These are phyloP conservation scores for Apodemia duryi DNA, from an alignment of 2,888 invertebrate species.

Conservation along the genomic window DNA sequence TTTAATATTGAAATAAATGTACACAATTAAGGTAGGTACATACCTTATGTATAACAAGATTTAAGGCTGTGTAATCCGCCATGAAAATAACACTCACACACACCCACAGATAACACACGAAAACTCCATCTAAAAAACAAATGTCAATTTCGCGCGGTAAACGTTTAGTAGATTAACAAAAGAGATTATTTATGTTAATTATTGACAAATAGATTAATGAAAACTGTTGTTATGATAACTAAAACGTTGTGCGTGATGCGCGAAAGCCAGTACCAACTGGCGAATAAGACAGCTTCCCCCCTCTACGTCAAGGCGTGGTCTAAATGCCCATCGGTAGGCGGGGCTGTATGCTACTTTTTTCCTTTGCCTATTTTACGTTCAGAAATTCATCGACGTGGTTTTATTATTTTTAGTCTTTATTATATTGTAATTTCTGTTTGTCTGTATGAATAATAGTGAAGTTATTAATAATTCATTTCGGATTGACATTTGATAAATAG, in stretches of 20 bases:
- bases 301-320: slow-evolving; percentile 53
- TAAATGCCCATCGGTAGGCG: slow-evolving; percentile 44
- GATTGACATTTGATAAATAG: slow-evolving; percentile 7
- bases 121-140: slow-evolving; percentile 9
- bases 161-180: slow-evolving; percentile 20
- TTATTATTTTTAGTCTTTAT: slow-evolving; percentile 57
- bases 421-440: slow-evolving; percentile 67
- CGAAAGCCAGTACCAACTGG: slow-evolving; percentile 63
- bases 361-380: slow-evolving; percentile 51
- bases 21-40: background rate
- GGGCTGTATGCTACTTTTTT: slow-evolving; percentile 43
- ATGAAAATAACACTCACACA: slow-evolving; percentile 11
- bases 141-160: slow-evolving; percentile 24
- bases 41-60: slow-evolving; percentile 7
- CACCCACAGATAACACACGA: slow-evolving; percentile 14
- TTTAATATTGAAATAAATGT: no score
- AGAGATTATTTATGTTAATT: slow-evolving; percentile 24
- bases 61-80: slow-evolving; percentile 10
- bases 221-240: slow-evolving; percentile 34
- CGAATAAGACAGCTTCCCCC: slow-evolving; percentile 51
- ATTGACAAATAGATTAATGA: slow-evolving; percentile 29
- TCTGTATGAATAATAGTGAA: slow-evolving; percentile 57
- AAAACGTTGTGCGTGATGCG: slow-evolving; percentile 53
- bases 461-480: slow-evolving; percentile 27
- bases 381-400: slow-evolving; percentile 41